A percentile compares a stretch with the other conserved stretches of the same genome.
Conservation (phyloP, 2,113 vertebrate species). For the Varanus komodoensis region DNA sequence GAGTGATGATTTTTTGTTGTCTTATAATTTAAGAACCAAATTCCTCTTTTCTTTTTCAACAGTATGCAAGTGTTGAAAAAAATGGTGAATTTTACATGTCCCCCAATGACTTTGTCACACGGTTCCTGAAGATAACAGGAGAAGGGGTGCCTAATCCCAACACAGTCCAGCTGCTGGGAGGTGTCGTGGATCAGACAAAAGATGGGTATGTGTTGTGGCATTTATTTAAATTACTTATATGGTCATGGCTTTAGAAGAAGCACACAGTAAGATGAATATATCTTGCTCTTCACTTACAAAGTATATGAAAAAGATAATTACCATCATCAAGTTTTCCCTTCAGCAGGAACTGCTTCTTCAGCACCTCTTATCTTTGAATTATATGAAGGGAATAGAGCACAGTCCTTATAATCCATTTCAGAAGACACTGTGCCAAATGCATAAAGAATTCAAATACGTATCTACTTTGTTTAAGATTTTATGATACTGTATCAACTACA, state of each 20-base stretch:
- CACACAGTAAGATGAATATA: background rate
- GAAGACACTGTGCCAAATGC: background rate
- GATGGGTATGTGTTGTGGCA: constrained; percentile 80
- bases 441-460: constrained; percentile 17
- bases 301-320: constrained; percentile 20
- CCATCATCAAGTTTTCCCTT: background rate
- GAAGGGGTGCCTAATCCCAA: constrained; percentile 81
- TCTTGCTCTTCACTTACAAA: background rate
- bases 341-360: background rate
- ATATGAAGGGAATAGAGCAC: background rate
- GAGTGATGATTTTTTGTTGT: background rate
- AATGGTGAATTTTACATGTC: constrained; percentile 88
- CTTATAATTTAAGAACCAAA: constrained; percentile 35
- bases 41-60: constrained; percentile 44
- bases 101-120: constrained; percentile 84
- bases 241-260: background rate
- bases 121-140: constrained; percentile 84
- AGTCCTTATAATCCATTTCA: background rate
- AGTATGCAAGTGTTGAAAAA: constrained; percentile 89
- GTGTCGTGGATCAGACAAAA: constrained; percentile 90
- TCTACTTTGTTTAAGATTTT: background rate
- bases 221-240: constrained; percentile 21
- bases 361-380: background rate
- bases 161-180: constrained; percentile 83
- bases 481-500: constrained; percentile 23